Base-by-base conservation (phyloP, 53 echinoderm and acorn worm genomes). In the Actinopyga echinites region DNA sequence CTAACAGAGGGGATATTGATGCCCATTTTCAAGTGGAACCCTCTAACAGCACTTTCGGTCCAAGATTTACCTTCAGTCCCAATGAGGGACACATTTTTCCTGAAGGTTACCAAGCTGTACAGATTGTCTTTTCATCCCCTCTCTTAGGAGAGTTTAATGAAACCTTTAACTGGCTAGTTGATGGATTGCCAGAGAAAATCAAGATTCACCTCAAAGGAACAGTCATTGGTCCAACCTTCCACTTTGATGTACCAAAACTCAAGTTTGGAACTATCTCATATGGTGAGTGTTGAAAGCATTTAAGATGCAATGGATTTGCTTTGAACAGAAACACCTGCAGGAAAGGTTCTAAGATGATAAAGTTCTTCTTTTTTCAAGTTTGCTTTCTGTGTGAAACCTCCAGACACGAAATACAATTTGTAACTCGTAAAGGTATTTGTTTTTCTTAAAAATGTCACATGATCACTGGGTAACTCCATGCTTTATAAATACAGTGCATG, bases 201-300 rank as follows among this genome's bases (percentile, higher is more conserved):
- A 82, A 92, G 78, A 82, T 99, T 34, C 84, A 90, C 85, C 90
- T 92, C 89, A 94, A 83, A 65, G 99, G 99, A 45, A 84, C 89
- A 20, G 99, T 99, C 69, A 99, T 99, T 56, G 99, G 99, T 22
- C 99, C 99, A 13, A 99, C 99, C 21, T 99, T 99, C 84, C 99
- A 99, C 65, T 99, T 99, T 89, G 94, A 99, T 85, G 87, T 92
- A 56, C 99, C 94, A 8, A 92, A 91, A 25, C 85, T 99, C 36
- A 99, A 99, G 84, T 99, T 92, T 95, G 92, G 94, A 22, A 94
- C 94, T 3, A 83, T 99, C 49, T 94, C 99, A 58, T 99, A 99
- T 85, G 99, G 99, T 95, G 82, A 84, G 91, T 30, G 7, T 49
- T 49, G 49, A 49, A 49, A 49, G 49, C 49, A 49, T 17, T 29